Evolutionary conservation across 2,797 vertebrate genomes (phyloP).

Genomic region (Lemur catta): DNA sequence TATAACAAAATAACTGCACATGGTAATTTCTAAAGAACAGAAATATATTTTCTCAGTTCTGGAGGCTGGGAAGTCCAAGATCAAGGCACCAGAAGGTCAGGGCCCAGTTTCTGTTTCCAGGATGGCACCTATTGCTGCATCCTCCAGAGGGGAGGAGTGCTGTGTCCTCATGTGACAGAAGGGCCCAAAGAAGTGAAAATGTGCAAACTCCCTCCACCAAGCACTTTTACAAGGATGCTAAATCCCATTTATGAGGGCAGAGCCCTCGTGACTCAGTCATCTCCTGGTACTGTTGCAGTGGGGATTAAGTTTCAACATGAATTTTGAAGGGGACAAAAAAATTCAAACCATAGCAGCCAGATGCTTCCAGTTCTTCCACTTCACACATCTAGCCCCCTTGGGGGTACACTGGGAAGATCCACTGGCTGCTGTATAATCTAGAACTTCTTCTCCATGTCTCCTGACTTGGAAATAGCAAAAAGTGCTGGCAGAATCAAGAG

Average conservation of each 20-base stretch:
- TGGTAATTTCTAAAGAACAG: background rate
- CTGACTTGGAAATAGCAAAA: background rate
- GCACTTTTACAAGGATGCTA: background rate
- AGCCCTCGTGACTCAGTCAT: background rate
- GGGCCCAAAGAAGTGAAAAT: background rate
- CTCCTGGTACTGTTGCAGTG: background rate
- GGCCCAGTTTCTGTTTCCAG: background rate
- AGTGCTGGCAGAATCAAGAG: background rate
- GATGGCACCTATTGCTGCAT: background rate
- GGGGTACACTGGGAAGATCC: background rate
- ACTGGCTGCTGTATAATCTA: background rate
- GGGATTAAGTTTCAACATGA: background rate
- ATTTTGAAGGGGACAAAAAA: background rate
- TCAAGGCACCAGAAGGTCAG: background rate
- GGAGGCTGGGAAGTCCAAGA: background rate
- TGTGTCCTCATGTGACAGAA: background rate
- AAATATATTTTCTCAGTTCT: background rate
- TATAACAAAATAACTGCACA: background rate
- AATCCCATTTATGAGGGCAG: background rate
- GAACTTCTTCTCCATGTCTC: background rate
- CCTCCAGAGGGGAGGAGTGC: background rate
- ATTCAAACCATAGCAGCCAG: background rate
- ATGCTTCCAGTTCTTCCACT: background rate
- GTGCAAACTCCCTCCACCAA: background rate
- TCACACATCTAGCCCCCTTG: background rate